A percentile compares a stretch with the other conserved stretches of the same genome.
Conservation (phyloP, 1,140 invertebrate species). For the Panagrolaimus sp. region DNA sequence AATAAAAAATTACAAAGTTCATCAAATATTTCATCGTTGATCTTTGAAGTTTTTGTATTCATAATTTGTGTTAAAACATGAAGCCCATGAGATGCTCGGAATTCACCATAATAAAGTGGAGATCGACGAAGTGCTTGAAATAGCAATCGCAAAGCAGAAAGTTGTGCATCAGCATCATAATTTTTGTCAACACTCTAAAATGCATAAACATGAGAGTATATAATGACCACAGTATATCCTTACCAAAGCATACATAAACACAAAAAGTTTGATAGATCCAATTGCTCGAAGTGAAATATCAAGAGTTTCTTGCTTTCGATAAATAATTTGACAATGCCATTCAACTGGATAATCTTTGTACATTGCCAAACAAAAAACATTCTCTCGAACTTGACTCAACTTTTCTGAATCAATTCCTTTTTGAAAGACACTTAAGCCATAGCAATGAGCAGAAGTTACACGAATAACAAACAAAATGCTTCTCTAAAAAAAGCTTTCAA, state of each 20-base stretch:
- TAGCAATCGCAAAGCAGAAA: constrained; percentile 24
- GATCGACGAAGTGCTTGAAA: constrained; percentile 36
- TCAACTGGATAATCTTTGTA: constrained; percentile 23
- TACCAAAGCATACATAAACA: constrained; percentile 42
- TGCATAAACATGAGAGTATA: constrained; percentile 2
- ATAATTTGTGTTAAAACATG: constrained; percentile 30
- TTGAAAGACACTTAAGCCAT: constrained; percentile 24
- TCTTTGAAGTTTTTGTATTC: constrained; percentile 25
- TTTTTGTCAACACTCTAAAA: constrained; percentile 37
- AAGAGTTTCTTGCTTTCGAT: constrained; percentile 18
- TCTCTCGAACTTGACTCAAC: constrained; percentile 16
- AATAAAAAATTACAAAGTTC: constrained; percentile 28
- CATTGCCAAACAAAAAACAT: constrained; percentile 31
- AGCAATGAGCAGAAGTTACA: constrained; percentile 32
- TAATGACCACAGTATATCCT: constrained; percentile 9
- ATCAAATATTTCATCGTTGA: constrained; percentile 19
- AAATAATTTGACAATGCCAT: constrained; percentile 19
- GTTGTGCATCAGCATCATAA: constrained; percentile 19
- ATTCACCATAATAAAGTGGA: constrained; percentile 25
- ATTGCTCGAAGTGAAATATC: constrained; percentile 36
- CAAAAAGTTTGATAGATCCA: constrained; percentile 35
- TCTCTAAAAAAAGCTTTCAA: constrained; percentile 28
- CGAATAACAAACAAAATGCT: constrained; percentile 29
- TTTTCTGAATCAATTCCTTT: constrained; percentile 25
- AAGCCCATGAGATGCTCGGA: constrained; percentile 25